Percentiles rank a stretch among this genome's conserved stretches.
Evolutionary conservation across 2,888 invertebrate species (phyloP).

Genomic region (Neoaliturus tenellus): DNA sequence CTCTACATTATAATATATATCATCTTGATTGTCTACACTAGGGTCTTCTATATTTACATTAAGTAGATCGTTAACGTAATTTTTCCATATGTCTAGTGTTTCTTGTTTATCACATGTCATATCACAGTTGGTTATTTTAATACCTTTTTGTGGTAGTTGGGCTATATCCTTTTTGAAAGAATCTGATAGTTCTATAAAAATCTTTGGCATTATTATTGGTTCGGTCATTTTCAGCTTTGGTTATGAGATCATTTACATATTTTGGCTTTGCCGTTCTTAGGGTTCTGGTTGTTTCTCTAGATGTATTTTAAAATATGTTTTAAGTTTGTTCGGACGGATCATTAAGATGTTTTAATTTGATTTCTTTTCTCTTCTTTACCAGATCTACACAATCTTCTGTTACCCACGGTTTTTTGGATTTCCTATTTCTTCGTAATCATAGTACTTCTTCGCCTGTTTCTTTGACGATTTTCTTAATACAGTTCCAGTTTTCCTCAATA

Average conservation of each 20-base stretch:
- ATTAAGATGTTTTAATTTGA: background rate
- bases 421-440: background rate
- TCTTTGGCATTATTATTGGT: constrained; percentile 40
- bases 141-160: background rate
- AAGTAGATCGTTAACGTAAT: constrained; percentile 1
- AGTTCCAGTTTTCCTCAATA: constrained; percentile 19
- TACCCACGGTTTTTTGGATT: constrained; percentile 25
- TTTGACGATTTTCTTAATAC: background rate
- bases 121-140: constrained; percentile 10
- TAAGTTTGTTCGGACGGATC: background rate
- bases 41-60: constrained; percentile 30
- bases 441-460: constrained; percentile 32
- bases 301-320: background rate
- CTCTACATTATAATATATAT: background rate
- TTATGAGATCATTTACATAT: constrained; percentile 20
- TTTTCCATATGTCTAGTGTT: constrained; percentile 27
- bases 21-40: background rate
- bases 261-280: background rate
- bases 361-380: background rate
- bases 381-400: constrained; percentile 16
- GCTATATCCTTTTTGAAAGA: constrained; percentile 38
- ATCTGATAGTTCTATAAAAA: constrained; percentile 39
- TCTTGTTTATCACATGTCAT: constrained; percentile 81
- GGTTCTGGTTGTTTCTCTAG: background rate
- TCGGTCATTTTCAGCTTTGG: constrained; percentile 38